Conservation (phyloP, 2,797 vertebrate genomes). For the Paratrypauchen microcephalus region DNA sequence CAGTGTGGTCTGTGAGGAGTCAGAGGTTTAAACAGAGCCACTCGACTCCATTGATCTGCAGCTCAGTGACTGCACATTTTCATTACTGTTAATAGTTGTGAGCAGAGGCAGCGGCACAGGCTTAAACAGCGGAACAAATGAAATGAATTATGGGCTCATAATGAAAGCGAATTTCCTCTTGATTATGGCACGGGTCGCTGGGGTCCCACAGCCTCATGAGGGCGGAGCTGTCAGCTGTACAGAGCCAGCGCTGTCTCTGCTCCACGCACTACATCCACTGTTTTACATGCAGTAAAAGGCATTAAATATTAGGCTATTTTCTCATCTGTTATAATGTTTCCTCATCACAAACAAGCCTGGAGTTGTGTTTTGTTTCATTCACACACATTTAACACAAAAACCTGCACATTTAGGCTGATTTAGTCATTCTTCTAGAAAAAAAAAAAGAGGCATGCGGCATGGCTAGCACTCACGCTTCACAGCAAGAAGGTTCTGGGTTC, state of each 20-base stretch:
- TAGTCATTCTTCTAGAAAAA: too few relatives aligned
- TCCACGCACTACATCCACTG: background rate
- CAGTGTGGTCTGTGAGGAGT: background rate
- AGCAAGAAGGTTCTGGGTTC: too few relatives aligned
- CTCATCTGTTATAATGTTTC: too few relatives aligned
- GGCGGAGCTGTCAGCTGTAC: slow-evolving; percentile 6
- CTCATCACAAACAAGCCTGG: too few relatives aligned
- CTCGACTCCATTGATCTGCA: slow-evolving; percentile 24
- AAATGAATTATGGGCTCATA: slow-evolving; percentile 39
- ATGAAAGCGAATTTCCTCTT: slow-evolving; percentile 32
- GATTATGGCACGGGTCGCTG: slow-evolving; percentile 26
- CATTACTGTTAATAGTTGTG: slow-evolving; percentile 40
- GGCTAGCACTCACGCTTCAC: too few relatives aligned
- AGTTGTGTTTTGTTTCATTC: too few relatives aligned
- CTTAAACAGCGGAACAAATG: slow-evolving; percentile 40
- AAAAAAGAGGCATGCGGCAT: too few relatives aligned
- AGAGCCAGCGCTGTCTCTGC: background rate
- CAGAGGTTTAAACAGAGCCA: slow-evolving; percentile 20
- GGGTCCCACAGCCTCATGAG: slow-evolving; percentile 18
- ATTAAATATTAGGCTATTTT: too few relatives aligned
- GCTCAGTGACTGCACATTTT: slow-evolving; percentile 34
- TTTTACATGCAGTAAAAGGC: too few relatives aligned
- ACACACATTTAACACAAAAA: too few relatives aligned
- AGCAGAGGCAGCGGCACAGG: slow-evolving; percentile 24
- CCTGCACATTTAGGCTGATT: too few relatives aligned